Base-by-base conservation (phyloP, 2,797 vertebrate genomes). In the Chaetophractus vellerosus region DNA sequence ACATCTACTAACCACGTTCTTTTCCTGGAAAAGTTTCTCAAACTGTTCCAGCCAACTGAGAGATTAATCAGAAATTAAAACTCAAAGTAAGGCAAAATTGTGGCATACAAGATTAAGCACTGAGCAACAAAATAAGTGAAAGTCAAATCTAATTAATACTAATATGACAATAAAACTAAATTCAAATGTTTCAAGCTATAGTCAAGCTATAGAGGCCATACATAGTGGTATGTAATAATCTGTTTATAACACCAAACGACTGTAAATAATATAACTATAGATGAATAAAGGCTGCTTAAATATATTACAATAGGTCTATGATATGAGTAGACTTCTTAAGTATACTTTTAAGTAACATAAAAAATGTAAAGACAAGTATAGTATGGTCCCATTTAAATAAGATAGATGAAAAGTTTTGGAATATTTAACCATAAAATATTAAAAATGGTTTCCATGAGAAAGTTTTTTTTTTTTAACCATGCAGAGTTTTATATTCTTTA, bases 401-500 rank as follows among this genome's bases (percentile, higher is more conserved):
- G 38, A 93, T 2, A 63, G 9, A 33, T 50, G 19, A 18, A 71
- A 71, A 48, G 3, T 84, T 85, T 33, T 16, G 50, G 26, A 74
- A 59, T 76, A 57, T 95, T 33, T 78, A 55, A 71, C 14, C n/a
- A 76, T 28, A 83, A 88, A 63, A 82, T 45, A 45, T 75, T 69
- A 91, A 26, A 28, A 68, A 7, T 28, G 9, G 24, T 57, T 71
- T 80, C 19, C 38, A 66, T 19, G 26, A 81, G 31, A 52, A 57
- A 2, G 11, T 36, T 9, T 72, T 80, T 14, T 79, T 80, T 69
- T 41, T 50, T 16, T 16, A 82, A 90, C 6, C 10, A 36, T 38
- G 15, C 45, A 64, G 83, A 61, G 79, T 88, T 79, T 83, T 61
- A 90, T 23, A 76, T 66, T 82, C 21, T 87, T 87, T 75, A 92